A percentile compares a stretch with the other conserved stretches of the same genome.
phyloP scores from a whole-genome alignment of 2,797 vertebrate genomes.

The Setipinna tenuifilis region DNA sequence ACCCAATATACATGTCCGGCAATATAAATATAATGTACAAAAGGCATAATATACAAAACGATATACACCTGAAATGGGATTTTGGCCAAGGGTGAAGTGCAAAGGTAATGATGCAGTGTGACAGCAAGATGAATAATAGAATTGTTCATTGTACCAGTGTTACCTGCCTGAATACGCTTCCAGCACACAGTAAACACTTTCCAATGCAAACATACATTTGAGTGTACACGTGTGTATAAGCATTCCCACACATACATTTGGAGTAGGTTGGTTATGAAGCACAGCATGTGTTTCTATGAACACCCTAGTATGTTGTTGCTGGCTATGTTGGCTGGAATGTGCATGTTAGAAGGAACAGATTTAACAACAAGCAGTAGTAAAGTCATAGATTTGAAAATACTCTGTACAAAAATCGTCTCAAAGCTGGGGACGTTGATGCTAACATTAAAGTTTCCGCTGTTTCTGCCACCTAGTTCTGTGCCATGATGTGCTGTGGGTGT shows the following conservation, averaged over 20 bases:
- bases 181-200: not conserved
- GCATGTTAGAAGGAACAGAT: not conserved
- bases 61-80: too few species aligned
- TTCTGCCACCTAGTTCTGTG: slow-evolving; percentile 86
- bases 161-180: not conserved
- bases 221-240: not conserved
- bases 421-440: not conserved
- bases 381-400: not conserved
- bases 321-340: not conserved
- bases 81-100: too few species aligned
- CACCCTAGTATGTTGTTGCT: not conserved
- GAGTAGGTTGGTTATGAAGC: not conserved
- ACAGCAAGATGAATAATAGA: too few species aligned
- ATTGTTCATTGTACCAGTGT: not conserved
- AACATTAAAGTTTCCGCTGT: slow-evolving; percentile 4
- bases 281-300: not conserved
- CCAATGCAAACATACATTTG: not conserved
- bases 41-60: too few species aligned
- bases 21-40: too few species aligned
- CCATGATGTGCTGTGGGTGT: slow-evolving; percentile 88
- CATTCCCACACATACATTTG: not conserved
- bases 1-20: too few species aligned
- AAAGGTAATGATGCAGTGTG: too few species aligned
- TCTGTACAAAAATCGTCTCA: not conserved
- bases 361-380: not conserved